Percentiles rank a stretch among this genome's conserved stretches.
phyloP scores from a whole-genome alignment of 2,888 invertebrate genomes.

The Chrysomela aeneicollis region DNA sequence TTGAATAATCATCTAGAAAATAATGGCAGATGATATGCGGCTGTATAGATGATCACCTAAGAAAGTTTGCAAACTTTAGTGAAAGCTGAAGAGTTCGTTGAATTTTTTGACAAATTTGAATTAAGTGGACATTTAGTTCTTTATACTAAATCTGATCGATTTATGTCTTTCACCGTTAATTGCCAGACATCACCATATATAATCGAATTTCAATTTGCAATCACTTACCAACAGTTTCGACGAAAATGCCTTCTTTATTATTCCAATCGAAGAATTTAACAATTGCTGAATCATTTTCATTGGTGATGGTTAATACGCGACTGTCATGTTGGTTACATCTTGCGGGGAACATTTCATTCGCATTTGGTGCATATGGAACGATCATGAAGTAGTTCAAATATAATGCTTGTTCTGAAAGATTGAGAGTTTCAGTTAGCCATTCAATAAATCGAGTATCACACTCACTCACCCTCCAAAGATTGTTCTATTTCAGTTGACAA shows the following conservation, averaged over 20 bases:
- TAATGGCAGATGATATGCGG: too few species aligned
- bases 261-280: conserved; percentile 39
- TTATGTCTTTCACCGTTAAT: too few species aligned
- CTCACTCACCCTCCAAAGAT: conserved; percentile 53
- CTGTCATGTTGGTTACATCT: conserved; percentile 28
- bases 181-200: too few species aligned
- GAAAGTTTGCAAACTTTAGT: too few species aligned
- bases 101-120: too few species aligned
- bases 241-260: conserved; percentile 23
- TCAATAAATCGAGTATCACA: not conserved
- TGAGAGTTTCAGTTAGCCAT: conserved; percentile 3
- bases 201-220: not conserved
- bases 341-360: conserved; percentile 34
- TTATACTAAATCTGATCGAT: too few species aligned
- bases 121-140: too few species aligned
- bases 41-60: too few species aligned
- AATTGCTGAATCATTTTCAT: conserved; percentile 30
- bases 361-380: conserved; percentile 25
- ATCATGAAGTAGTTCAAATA: conserved; percentile 42
- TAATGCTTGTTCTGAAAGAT: conserved; percentile 53
- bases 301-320: conserved; percentile 34
- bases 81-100: too few species aligned
- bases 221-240: conserved; percentile 22
- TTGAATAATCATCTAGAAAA: too few species aligned
- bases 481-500: conserved; percentile 49